Evolutionary conservation across 1,140 invertebrate genomes (phyloP), one percentile per base, ranked within the genome.

Genomic region (Drosophila mauritiana): DNA sequence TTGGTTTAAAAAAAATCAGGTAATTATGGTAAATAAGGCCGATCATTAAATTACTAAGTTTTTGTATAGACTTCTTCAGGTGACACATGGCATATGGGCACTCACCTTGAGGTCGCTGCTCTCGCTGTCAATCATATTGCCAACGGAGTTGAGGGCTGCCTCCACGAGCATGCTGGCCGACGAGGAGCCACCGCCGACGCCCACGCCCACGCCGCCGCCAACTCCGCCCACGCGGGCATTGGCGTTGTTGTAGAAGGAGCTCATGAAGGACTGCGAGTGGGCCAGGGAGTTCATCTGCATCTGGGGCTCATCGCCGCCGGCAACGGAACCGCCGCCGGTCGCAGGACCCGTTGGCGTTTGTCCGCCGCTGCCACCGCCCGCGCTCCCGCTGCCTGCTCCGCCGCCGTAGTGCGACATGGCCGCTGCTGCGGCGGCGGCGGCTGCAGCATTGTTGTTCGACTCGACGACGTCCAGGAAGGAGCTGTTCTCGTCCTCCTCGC

Each of bases 81-180:
- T 22, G 20, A 3, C 36, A 37, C 8, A 2, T 37, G 36, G 36
- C 2, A 12, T 37, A 37, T 31, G 27, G 27, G 1, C 11, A 75
- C 63, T 22, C 40, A 91, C 86, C 81, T 92, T 92, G 4, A 92
- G 61, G 63, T 92, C 91, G 62, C 63, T 86, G 70, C 84, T 91
- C 70, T 91, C 91, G 80, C 76, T 90, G 73, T 92, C 91, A 72
- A 92, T 92, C 84, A 92, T 92, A 77, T 91, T 92, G 61, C 92
- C 91, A 72, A 92, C 92, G 48, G 92, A 92, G 72, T 91, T 92
- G 39, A 92, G 75, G 20, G 92, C 92, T 43, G 92, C 92, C 72
- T 92, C 92, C 15, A 92, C 92, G 22, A 92, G 76, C 91, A 92
- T 92, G 73, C 91, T 92, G 61, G 92, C 92, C 53, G 92, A 92